Evolutionary conservation across 2,888 invertebrate genomes (phyloP), one percentile per base, ranked within the genome.

Genomic region (Xylophagus ater): DNA sequence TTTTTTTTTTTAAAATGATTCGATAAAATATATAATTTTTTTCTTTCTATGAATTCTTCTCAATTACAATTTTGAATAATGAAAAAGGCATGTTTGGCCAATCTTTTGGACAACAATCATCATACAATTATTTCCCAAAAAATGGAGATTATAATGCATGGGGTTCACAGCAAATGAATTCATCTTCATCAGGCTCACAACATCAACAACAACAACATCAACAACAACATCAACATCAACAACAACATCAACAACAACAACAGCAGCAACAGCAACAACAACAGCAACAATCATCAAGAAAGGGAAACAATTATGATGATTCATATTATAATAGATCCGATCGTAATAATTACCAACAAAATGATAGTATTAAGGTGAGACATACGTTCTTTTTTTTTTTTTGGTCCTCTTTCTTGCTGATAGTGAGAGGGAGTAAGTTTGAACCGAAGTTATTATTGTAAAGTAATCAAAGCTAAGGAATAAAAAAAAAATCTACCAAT

Each of bases 71-170:
- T 10, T 15, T 12, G 26, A 12, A 9, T n/a, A 26, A 26, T 9
- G 5, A 13, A 26, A 12, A 8, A 47, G 45, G 43, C 36, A 42
- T 40, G 37, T 46, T 46, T 42, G 44, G 46, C 25, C 78, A 76
- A 53, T 76, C 79, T 42, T 81, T 81, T 57, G 80, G 78, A 23
- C 81, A 82, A 58, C 81, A 79, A 36, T 74, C 76, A 41, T 67
- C 70, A 39, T 86, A 85, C 72, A 82, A 82, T 62, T 87, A 86
- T 66, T 86, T 83, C 65, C 84, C 81, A 58, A 82, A 84, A 55
- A 85, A 82, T 63, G 82, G 84, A 51, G 88, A 88, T 64, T 87
- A 84, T 65, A 82, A 78, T 53, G 81, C 84, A 23, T 85, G 85
- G 84, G 75, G 75, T 43, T 83, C 81, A 51, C 75, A 75, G 61